Evolutionary conservation across 2,888 invertebrate genomes (phyloP).

Genomic region (Rhingia campestris): DNA sequence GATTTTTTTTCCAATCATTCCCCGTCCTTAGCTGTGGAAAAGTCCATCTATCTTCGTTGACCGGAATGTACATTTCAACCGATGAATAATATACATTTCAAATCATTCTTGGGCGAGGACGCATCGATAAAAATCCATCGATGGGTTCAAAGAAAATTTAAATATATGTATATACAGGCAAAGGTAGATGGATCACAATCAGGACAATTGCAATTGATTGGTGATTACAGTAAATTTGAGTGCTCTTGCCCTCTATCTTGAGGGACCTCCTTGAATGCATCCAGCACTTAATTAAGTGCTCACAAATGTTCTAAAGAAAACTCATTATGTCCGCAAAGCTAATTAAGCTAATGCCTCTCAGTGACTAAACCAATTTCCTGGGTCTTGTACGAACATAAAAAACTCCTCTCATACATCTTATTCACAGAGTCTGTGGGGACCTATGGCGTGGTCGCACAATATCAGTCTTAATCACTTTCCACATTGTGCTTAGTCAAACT

Average conservation of each 20-base stretch:
- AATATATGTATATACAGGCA: neutral
- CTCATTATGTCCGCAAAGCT: slow-evolving; percentile 35
- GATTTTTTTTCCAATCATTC: slow-evolving; percentile 3
- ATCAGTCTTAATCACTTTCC: slow-evolving; percentile 69
- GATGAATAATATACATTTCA: slow-evolving; percentile 48
- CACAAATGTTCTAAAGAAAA: slow-evolving; percentile 50
- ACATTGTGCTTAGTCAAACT: slow-evolving; percentile 69
- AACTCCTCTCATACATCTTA: slow-evolving; percentile 30
- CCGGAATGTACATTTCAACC: slow-evolving; percentile 50
- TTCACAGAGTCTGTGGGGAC: slow-evolving; percentile 40
- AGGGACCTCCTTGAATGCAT: neutral
- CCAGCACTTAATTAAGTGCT: slow-evolving; percentile 40
- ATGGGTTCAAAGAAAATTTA: slow-evolving; percentile 14
- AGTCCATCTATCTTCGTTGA: slow-evolving; percentile 57
- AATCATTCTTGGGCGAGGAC: slow-evolving; percentile 19
- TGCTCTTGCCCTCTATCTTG: neutral
- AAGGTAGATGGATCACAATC: neutral
- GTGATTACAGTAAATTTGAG: no score
- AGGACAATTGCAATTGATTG: no score
- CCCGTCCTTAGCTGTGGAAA: neutral
- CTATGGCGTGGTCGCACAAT: slow-evolving; percentile 32
- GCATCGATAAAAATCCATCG: slow-evolving; percentile 40
- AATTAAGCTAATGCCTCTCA: slow-evolving; percentile 63
- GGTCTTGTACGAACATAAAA: neutral
- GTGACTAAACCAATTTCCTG: slow-evolving; percentile 55